A percentile compares a stretch with the other conserved stretches of the same genome.
phyloP scores from a whole-genome alignment of 1,140 invertebrate species.

The Drosophila tristis region DNA sequence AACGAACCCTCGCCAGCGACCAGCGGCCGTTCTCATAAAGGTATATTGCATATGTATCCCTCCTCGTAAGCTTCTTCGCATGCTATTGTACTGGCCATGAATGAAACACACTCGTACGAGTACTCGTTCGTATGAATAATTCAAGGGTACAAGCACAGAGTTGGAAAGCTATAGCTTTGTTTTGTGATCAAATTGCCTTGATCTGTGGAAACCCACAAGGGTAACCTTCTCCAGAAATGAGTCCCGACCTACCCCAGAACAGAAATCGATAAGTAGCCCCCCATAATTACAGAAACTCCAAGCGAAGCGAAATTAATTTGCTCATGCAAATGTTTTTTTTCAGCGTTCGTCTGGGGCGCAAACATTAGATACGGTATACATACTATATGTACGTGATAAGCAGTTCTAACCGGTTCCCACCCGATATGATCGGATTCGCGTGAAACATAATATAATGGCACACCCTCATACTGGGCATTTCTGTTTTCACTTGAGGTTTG shows the following conservation, averaged over 20 bases:
- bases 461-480: no score
- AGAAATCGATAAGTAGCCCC: slow-evolving; percentile 21
- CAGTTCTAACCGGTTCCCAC: slow-evolving; percentile 56
- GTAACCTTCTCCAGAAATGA: background rate
- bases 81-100: slow-evolving; percentile 30
- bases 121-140: slow-evolving; percentile 34
- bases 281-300: slow-evolving; percentile 21
- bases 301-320: slow-evolving; percentile 24
- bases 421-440: slow-evolving; percentile 1
- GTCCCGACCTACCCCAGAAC: slow-evolving; percentile 39
- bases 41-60: background rate
- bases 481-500: no score
- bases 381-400: background rate
- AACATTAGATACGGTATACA: slow-evolving; percentile 28
- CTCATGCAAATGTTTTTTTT: slow-evolving; percentile 41
- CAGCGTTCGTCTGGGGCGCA: background rate
- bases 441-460: no score
- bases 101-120: slow-evolving; percentile 17
- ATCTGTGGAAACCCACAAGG: no score
- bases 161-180: no score
- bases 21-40: no score
- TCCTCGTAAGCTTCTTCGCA: background rate
- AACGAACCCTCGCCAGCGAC: background rate
- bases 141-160: slow-evolving; percentile 33
- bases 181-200: background rate